These are phyloP conservation scores for Cheirogaleus major DNA, from an alignment of 2,797 vertebrate genomes.

Conservation along the genomic window DNA sequence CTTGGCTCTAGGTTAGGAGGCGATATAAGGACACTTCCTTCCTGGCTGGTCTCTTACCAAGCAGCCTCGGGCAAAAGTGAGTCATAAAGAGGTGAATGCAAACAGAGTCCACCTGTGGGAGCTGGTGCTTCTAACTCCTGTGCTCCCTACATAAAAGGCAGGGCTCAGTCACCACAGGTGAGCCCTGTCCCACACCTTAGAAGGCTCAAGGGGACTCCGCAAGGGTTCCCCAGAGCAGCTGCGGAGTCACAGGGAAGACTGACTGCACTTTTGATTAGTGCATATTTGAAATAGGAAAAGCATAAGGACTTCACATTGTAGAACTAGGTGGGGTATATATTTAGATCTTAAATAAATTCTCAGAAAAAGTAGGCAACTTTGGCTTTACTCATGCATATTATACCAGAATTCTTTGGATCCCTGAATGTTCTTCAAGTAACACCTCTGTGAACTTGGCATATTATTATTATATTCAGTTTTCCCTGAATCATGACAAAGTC, in stretches of 20 bases:
- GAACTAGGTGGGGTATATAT: neutral
- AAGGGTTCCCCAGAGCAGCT: neutral
- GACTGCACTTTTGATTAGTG: neutral
- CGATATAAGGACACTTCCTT: neutral
- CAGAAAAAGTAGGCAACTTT: neutral
- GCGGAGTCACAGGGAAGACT: neutral
- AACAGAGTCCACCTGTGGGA: neutral
- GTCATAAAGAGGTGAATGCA: neutral
- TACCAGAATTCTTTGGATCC: neutral
- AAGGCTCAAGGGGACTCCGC: neutral
- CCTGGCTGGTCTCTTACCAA: neutral
- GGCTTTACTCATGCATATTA: neutral
- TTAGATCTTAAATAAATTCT: conserved; percentile 17
- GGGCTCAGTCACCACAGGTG: neutral
- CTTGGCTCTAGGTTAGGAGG: neutral
- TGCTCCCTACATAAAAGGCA: neutral
- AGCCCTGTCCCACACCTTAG: neutral
- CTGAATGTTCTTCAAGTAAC: neutral
- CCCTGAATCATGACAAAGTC: neutral
- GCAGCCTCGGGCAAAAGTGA: neutral
- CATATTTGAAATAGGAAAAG: neutral
- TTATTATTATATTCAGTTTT: neutral
- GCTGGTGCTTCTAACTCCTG: neutral
- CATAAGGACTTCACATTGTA: neutral
- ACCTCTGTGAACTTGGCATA: neutral